Evolutionary conservation across 2,113 vertebrate genomes (phyloP).

Genomic region (Ranitomeya imitator): DNA sequence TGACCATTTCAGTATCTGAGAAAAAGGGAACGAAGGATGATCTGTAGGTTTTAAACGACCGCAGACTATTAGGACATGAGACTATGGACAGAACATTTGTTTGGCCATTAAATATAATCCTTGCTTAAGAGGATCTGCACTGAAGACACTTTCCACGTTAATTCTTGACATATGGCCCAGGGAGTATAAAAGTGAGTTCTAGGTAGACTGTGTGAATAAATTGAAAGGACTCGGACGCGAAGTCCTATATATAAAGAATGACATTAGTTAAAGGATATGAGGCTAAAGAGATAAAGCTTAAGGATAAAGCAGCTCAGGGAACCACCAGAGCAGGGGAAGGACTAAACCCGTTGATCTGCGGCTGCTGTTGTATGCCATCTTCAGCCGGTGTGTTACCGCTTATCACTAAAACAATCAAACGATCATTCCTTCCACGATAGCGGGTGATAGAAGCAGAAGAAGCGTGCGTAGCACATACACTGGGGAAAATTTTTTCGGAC

Average conservation of each 20-base stretch:
- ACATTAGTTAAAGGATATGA: slow-evolving; percentile 9
- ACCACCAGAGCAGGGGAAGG: slow-evolving; percentile 2
- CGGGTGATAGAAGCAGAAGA: not conserved
- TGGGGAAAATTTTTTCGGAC: no score
- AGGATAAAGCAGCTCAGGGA: slow-evolving; percentile 31
- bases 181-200: not conserved
- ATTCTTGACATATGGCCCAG: not conserved
- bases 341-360: slow-evolving; percentile 28
- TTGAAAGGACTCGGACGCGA: not conserved
- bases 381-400: not conserved
- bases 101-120: not conserved
- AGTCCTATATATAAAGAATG: slow-evolving; percentile 7
- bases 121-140: slow-evolving; percentile 4
- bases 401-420: not conserved
- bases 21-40: not conserved
- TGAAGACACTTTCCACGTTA: not conserved
- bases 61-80: not conserved
- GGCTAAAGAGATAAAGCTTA: slow-evolving; percentile 48
- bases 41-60: not conserved
- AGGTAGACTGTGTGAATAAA: not conserved
- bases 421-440: not conserved
- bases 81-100: not conserved
- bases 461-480: not conserved
- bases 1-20: not conserved
- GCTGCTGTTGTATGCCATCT: not conserved